Conservation (phyloP, 2,113 vertebrate genomes). For the Istiophorus platypterus region DNA sequence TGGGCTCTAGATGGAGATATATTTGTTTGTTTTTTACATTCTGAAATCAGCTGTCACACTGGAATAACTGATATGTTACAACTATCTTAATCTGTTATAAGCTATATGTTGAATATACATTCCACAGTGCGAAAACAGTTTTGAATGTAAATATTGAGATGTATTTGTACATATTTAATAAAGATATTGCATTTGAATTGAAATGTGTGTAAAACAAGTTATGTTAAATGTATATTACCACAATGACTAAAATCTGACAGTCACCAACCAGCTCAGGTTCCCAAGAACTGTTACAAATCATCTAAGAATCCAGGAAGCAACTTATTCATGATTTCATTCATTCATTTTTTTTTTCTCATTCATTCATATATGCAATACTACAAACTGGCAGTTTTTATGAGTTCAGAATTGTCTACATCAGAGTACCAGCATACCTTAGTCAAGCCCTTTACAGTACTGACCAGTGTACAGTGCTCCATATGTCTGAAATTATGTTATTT, state of each 20-base stretch:
- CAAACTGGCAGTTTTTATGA: no score
- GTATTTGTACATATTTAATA: conserved; percentile 50
- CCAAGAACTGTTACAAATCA: background rate
- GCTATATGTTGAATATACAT: conserved; percentile 41
- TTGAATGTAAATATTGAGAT: conserved; percentile 18
- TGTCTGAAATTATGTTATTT: background rate
- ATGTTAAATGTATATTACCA: background rate
- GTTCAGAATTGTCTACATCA: conserved; percentile 9
- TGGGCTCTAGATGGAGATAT: background rate
- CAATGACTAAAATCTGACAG: conserved; percentile 4
- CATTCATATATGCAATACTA: conserved; percentile 19
- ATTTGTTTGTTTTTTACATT: conserved; percentile 12
- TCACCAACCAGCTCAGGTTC: background rate
- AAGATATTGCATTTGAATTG: background rate
- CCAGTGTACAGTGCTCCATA: background rate
- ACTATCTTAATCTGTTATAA: conserved; percentile 45
- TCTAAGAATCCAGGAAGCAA: background rate
- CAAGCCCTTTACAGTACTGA: background rate
- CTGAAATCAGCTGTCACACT: conserved; percentile 15
- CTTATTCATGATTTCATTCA: conserved; percentile 26
- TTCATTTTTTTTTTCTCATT: background rate
- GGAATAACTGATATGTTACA: conserved; percentile 30
- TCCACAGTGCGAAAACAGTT: background rate
- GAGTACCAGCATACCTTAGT: background rate
- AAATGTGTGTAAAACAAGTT: background rate